phyloP scores from a whole-genome alignment of 2,797 vertebrate genomes.

The Crenichthys baileyi region DNA sequence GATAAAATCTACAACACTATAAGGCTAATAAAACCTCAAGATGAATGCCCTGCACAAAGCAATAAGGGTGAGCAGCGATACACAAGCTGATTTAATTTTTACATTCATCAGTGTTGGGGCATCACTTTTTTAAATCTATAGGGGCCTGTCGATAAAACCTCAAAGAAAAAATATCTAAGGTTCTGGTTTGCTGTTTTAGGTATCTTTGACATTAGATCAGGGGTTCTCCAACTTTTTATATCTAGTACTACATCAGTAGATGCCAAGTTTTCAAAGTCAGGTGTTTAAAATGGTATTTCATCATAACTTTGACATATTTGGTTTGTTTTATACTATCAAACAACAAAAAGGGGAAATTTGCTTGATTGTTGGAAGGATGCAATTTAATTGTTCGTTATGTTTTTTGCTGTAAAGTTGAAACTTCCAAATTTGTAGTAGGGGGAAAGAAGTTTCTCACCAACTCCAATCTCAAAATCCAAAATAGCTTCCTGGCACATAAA shows the following conservation, averaged over 20 bases:
- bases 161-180: neutral
- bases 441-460: neutral
- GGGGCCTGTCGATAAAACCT: too few species aligned
- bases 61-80: slow-evolving; percentile 65
- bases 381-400: too few species aligned
- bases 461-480: neutral
- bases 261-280: neutral
- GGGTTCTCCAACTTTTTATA: neutral
- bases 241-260: neutral
- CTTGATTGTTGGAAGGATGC: too few species aligned
- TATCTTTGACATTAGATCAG: neutral
- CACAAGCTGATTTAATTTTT: neutral
- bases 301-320: too few species aligned
- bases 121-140: neutral
- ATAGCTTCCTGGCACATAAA: neutral
- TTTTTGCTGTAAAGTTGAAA: too few species aligned
- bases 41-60: slow-evolving; percentile 75
- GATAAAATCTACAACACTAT: slow-evolving; percentile 88
- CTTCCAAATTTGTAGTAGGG: too few species aligned
- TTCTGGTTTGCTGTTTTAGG: neutral
- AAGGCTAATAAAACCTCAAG: slow-evolving; percentile 87
- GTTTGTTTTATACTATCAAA: too few species aligned
- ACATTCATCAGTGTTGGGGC: neutral
- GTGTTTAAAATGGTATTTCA: neutral
- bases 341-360: too few species aligned